Evolutionary conservation across 1,140 invertebrate species (phyloP).

Genomic region (Drosophila equinoxialis): DNA sequence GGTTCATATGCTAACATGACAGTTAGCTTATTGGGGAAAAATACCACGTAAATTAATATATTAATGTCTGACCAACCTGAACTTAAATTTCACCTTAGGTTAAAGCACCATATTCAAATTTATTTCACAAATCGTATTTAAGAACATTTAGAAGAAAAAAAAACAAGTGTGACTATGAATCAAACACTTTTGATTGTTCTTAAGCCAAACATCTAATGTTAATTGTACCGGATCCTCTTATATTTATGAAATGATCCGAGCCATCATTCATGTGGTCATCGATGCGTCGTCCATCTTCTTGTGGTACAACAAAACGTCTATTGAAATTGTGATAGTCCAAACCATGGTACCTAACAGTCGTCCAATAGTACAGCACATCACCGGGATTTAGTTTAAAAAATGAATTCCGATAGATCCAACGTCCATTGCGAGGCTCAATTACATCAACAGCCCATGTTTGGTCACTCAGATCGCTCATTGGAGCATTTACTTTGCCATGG

Average conservation of each 20-base stretch:
- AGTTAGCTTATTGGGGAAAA: too few species aligned
- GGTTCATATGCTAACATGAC: too few species aligned
- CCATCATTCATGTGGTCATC: background rate
- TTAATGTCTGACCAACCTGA: too few species aligned
- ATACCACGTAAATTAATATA: too few species aligned
- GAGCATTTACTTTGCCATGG: constrained; percentile 89
- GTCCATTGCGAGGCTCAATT: constrained; percentile 85
- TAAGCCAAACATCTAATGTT: constrained; percentile 39
- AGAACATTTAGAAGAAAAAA: too few species aligned
- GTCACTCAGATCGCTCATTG: constrained; percentile 87
- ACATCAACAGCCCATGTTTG: constrained; percentile 88
- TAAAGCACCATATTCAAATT: too few species aligned
- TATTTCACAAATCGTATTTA: too few species aligned
- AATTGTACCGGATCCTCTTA: constrained; percentile 46
- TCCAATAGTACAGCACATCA: constrained; percentile 89
- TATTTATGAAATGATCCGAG: constrained; percentile 23
- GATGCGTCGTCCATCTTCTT: constrained; percentile 20
- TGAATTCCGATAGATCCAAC: constrained; percentile 87
- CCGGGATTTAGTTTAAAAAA: constrained; percentile 85
- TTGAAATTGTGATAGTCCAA: constrained; percentile 84
- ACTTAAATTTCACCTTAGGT: too few species aligned
- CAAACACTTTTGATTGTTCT: too few species aligned
- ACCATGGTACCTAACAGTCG: constrained; percentile 87
- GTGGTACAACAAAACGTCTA: constrained; percentile 32
- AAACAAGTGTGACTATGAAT: too few species aligned